Conservation (phyloP, 2,113 vertebrate genomes). For the Cairina moschata region DNA sequence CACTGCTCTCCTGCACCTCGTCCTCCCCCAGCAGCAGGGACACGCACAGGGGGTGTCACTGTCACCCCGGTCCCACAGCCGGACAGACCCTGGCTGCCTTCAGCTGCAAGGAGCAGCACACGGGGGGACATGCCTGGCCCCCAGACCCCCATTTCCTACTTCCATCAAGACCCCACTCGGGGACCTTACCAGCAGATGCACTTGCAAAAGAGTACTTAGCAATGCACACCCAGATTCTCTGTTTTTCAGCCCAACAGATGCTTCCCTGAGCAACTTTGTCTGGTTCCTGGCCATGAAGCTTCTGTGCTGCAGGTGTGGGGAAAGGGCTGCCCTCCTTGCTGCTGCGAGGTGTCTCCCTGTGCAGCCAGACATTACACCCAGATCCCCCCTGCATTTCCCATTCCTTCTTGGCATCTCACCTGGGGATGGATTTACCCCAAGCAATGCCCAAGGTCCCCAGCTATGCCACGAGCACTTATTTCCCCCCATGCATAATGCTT, state of each 20-base stretch:
- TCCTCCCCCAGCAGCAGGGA: not conserved
- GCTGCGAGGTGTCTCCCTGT: not conserved
- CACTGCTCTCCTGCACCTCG: not conserved
- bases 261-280: not conserved
- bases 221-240: not conserved
- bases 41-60: not conserved
- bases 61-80: not conserved
- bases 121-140: not conserved
- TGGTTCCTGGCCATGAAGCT: not conserved
- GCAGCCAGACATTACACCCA: not conserved
- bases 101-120: not conserved
- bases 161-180: not conserved
- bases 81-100: not conserved
- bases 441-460: not conserved
- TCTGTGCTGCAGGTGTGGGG: accelerated
- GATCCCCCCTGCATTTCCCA: not conserved
- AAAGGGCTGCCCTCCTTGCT: not conserved
- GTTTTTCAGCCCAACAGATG: not conserved
- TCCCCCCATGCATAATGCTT: not conserved
- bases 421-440: not conserved
- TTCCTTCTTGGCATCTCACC: not conserved
- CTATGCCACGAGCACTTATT: accelerated
- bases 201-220: not conserved
- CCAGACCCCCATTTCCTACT: not conserved
- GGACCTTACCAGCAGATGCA: not conserved